Evolutionary conservation across 2,113 vertebrate genomes (phyloP), one percentile per base, ranked within the genome.

Genomic region (Dolichotis patagonum): DNA sequence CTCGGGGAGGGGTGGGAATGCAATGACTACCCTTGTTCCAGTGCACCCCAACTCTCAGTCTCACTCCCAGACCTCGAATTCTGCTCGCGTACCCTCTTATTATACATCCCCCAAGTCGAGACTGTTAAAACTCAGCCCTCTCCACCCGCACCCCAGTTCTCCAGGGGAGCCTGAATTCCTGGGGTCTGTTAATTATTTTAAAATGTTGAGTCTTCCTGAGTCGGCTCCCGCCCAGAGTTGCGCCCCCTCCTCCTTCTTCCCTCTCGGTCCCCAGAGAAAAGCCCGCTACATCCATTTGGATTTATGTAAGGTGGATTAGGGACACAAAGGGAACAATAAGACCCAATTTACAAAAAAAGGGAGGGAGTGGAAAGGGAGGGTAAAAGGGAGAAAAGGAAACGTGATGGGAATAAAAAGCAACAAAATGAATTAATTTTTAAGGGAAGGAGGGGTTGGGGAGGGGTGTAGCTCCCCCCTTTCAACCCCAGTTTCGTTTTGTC

Each of bases 301-400:
- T 98, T 98, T 97, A 97, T 98, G 95, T 97, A 98, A 98, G 96
- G 97, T 97, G 97, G 97, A 98, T 97, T 97, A 98, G 95, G 95
- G 92, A 98, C 94, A 98, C 98, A 98, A 98, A 97, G 96, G 82
- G 94, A 98, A 98, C 97, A 98, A 98, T 98, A 96, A 92, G 96
- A 95, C 97, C 97, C 97, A 98, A 98, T 98, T 97, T 98, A 97
- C 98, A 98, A 98, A 98, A 98, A 98, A 98, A 96, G 92, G 94
- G 96, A 96, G 93, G 97, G 95, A 91, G 96, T 81, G 83, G 96
- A 97, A 96, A 95, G 93, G 89, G 96, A 96, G 97, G 96, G 95
- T 94, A 96, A 97, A 96, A 77, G 71, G 97, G 95, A 97, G 98
- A 96, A 97, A 98, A 97, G 96, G 54, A 97, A 97, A 98, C 98